phyloP scores from a whole-genome alignment of 1,140 invertebrate species.

The Drosophila persimilis region DNA sequence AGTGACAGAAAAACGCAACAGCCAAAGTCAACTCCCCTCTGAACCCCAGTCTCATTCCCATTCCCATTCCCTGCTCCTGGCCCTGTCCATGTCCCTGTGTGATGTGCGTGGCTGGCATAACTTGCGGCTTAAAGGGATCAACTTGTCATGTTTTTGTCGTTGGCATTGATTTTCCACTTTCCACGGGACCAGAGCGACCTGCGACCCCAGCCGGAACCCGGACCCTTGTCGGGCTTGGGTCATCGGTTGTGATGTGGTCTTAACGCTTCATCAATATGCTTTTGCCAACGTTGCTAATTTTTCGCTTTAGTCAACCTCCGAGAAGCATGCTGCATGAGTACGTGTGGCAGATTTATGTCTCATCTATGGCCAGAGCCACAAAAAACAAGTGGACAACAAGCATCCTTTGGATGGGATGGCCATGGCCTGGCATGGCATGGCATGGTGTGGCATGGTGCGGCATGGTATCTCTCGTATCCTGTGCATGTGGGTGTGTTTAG shows the following conservation, averaged over 20 bases:
- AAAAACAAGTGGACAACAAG: constrained; percentile 59
- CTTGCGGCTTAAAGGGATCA: constrained; percentile 80
- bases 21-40: constrained; percentile 51
- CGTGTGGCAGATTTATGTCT: constrained; percentile 76
- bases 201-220: constrained; percentile 16
- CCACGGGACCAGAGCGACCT: constrained; percentile 28
- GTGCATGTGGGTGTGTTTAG: constrained; percentile 67
- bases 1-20: constrained; percentile 80
- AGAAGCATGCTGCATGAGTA: constrained; percentile 25
- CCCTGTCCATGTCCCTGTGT: constrained; percentile 7
- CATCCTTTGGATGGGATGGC: constrained; percentile 7
- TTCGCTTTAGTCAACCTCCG: constrained; percentile 66
- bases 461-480: neutral
- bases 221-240: constrained; percentile 37
- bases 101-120: constrained; percentile 78
- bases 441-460: too few species aligned
- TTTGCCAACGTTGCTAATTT: constrained; percentile 73
- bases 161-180: constrained; percentile 79
- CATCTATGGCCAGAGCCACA: constrained; percentile 23
- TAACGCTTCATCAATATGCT: constrained; percentile 82
- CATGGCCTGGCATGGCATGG: neutral
- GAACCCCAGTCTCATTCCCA: constrained; percentile 57
- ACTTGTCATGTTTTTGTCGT: constrained; percentile 78
- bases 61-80: constrained; percentile 45
- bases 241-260: constrained; percentile 66